A percentile compares a stretch with the other conserved stretches of the same genome.
These are phyloP conservation scores for Amphiprion percula DNA, from an alignment of 2,113 vertebrate genomes.

Conservation along the genomic window DNA sequence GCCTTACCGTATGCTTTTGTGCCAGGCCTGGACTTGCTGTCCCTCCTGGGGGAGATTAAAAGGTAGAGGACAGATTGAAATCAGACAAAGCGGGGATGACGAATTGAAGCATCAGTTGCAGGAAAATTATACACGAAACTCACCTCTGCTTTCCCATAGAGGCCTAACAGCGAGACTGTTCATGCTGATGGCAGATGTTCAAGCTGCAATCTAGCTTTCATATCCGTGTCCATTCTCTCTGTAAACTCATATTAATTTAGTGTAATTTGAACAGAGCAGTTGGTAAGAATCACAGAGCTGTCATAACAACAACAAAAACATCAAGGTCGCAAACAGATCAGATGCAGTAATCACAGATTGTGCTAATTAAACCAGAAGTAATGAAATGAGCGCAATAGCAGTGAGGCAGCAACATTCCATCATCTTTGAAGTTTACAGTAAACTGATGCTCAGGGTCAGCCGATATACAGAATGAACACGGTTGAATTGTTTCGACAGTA, in stretches of 20 bases:
- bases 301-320: conserved; percentile 12
- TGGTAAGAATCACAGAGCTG: background rate
- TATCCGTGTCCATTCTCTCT: background rate
- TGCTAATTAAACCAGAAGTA: conserved; percentile 28
- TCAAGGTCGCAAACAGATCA: conserved; percentile 25
- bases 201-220: conserved; percentile 14
- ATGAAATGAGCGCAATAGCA: conserved; percentile 7
- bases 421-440: conserved; percentile 20
- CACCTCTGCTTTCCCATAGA: conserved; percentile 29
- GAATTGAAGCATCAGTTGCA: conserved; percentile 67
- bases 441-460: background rate
- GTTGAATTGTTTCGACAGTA: background rate
- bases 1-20: conserved; percentile 46
- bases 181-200: conserved; percentile 14
- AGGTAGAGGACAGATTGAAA: conserved; percentile 62
- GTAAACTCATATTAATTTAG: conserved; percentile 10
- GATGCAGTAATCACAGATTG: conserved; percentile 3
- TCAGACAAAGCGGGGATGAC: conserved; percentile 69
- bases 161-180: conserved; percentile 28
- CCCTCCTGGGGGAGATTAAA: conserved; percentile 63
- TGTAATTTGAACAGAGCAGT: background rate
- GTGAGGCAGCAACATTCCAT: conserved; percentile 1
- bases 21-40: conserved; percentile 8
- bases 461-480: background rate
- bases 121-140: conserved; percentile 43